These are phyloP conservation scores for Rhea pennata DNA, from an alignment of 2,113 vertebrate species.

Conservation along the genomic window DNA sequence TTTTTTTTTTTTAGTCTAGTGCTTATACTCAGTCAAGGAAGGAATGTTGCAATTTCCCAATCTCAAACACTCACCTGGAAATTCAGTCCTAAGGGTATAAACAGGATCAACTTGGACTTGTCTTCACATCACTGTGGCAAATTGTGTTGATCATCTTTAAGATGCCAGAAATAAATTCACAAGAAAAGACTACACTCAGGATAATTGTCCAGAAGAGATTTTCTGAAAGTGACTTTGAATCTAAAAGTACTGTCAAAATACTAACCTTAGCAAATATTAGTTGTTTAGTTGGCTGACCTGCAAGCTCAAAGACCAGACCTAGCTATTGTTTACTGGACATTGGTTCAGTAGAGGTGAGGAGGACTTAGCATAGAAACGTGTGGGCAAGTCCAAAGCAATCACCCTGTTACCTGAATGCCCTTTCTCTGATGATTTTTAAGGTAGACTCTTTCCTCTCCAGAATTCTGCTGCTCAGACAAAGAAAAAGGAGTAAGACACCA, in stretches of 20 bases:
- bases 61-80: background rate
- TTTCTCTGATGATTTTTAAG: background rate
- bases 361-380: background rate
- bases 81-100: background rate
- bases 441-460: background rate
- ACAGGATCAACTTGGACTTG: background rate
- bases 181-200: background rate
- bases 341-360: background rate
- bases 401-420: background rate
- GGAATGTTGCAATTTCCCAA: background rate
- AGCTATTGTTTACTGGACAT: background rate
- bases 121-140: background rate
- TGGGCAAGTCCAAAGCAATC: background rate
- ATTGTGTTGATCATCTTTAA: background rate
- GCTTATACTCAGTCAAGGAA: background rate
- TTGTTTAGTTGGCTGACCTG: background rate
- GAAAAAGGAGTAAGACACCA: background rate
- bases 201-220: background rate
- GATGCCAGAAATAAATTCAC: background rate
- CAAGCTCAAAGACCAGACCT: background rate
- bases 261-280: background rate
- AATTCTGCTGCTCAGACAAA: background rate
- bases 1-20: background rate
- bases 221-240: slow-evolving; percentile 11
- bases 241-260: background rate